phyloP scores from a whole-genome alignment of 1,140 invertebrate genomes.

The Teleogryllus occipitalis region DNA sequence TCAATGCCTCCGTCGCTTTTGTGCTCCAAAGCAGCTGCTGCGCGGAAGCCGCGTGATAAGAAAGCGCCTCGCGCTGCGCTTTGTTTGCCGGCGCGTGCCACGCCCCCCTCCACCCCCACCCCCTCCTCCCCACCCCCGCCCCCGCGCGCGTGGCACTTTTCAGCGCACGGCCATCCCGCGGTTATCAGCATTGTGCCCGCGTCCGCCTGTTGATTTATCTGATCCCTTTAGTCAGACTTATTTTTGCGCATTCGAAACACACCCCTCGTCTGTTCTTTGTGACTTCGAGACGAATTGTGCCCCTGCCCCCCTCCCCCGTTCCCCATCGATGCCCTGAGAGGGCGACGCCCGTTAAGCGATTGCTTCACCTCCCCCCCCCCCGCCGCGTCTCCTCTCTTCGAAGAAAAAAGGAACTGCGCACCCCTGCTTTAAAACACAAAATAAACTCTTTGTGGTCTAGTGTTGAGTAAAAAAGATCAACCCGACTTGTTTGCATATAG shows the following conservation, averaged over 20 bases:
- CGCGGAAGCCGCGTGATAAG: too few relatives aligned
- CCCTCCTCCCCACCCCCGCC: too few relatives aligned
- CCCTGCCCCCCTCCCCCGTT: not conserved
- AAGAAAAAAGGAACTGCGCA: not conserved
- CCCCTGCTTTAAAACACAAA: not conserved
- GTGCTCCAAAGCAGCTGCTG: too few relatives aligned
- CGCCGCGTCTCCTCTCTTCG: not conserved
- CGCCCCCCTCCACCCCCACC: too few relatives aligned
- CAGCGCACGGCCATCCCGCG: not conserved
- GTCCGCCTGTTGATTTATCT: not conserved
- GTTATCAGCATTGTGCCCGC: not conserved
- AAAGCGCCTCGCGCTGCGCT: too few relatives aligned
- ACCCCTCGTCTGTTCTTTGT: not conserved
- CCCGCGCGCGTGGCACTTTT: too few relatives aligned
- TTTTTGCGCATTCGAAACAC: not conserved
- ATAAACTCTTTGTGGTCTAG: conserved; percentile 4
- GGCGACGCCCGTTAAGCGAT: not conserved
- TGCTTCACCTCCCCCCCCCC: too few relatives aligned
- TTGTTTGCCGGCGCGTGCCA: too few relatives aligned
- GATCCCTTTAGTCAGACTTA: not conserved
- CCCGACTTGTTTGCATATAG: conserved; percentile 11
- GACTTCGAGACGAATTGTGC: not conserved
- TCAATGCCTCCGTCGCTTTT: too few relatives aligned
- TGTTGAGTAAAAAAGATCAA: conserved; percentile 7
- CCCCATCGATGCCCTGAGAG: not conserved